These are phyloP conservation scores for Halesus radiatus DNA, from an alignment of 1,140 invertebrate species.

Conservation along the genomic window DNA sequence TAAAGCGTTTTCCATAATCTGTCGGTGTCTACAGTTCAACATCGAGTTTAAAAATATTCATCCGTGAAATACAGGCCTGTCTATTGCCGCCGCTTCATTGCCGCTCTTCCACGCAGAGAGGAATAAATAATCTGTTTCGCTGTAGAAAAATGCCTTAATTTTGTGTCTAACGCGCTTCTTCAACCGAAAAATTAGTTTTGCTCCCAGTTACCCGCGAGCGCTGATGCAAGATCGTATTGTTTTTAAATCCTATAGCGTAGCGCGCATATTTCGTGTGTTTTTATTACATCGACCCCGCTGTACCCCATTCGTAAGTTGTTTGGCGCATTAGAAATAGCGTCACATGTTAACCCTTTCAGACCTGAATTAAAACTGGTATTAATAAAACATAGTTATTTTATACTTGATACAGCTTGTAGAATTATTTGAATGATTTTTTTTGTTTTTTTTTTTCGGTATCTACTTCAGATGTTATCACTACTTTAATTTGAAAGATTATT, in stretches of 20 bases:
- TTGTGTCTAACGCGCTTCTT: slow-evolving; percentile 46
- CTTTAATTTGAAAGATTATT: too few species aligned
- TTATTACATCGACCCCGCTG: slow-evolving; percentile 18
- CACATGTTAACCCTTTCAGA: not conserved
- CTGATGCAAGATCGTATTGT: slow-evolving; percentile 20
- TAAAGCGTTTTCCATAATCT: too few species aligned
- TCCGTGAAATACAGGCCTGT: not conserved
- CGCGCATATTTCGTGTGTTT: slow-evolving; percentile 37
- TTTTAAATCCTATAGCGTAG: slow-evolving; percentile 38
- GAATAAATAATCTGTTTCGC: slow-evolving; percentile 33
- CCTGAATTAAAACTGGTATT: too few species aligned
- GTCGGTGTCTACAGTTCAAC: too few species aligned
- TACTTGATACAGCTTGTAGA: too few species aligned
- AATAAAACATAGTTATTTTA: too few species aligned
- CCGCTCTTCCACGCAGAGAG: slow-evolving; percentile 1
- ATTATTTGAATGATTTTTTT: too few species aligned
- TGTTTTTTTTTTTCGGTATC: too few species aligned
- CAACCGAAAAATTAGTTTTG: slow-evolving; percentile 55
- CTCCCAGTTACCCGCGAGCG: slow-evolving; percentile 1
- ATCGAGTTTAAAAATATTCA: not conserved
- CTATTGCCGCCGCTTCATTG: not conserved
- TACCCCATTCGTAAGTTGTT: slow-evolving; percentile 8
- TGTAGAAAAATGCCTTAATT: slow-evolving; percentile 52
- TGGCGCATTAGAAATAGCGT: not conserved
- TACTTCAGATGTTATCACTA: too few species aligned